Evolutionary conservation across 2,797 vertebrate species (phyloP).

Genomic region (Fratercula arctica): DNA sequence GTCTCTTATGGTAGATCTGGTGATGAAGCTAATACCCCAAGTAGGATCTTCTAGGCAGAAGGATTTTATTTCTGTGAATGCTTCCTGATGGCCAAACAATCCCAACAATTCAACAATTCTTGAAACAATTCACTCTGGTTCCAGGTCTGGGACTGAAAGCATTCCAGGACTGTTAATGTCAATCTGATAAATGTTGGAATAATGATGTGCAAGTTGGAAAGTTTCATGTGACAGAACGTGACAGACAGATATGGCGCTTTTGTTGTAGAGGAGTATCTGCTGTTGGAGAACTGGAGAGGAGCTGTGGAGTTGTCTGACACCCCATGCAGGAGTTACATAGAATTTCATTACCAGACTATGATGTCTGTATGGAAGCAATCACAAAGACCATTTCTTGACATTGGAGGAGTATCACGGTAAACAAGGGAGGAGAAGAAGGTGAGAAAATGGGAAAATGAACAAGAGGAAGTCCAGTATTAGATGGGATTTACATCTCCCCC

Average conservation of each 20-base stretch:
- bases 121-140: background rate
- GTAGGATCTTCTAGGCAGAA: background rate
- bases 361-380: background rate
- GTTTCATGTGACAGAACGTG: background rate
- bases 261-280: background rate
- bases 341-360: background rate
- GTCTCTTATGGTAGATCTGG: background rate
- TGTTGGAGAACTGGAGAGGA: background rate
- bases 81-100: background rate
- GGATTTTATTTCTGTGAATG: background rate
- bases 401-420: background rate
- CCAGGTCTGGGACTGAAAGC: background rate
- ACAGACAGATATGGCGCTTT: background rate
- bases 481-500: background rate
- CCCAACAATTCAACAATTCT: background rate
- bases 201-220: background rate
- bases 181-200: background rate
- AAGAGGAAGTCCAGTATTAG: background rate
- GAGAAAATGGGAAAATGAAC: background rate
- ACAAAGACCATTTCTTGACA: background rate
- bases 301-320: background rate
- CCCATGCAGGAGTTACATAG: accelerated
- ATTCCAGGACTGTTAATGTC: accelerated
- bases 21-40: background rate
- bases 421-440: background rate